These are phyloP conservation scores for Drosophila nigrodunni DNA, from an alignment of 1,140 invertebrate species.

Conservation along the genomic window DNA sequence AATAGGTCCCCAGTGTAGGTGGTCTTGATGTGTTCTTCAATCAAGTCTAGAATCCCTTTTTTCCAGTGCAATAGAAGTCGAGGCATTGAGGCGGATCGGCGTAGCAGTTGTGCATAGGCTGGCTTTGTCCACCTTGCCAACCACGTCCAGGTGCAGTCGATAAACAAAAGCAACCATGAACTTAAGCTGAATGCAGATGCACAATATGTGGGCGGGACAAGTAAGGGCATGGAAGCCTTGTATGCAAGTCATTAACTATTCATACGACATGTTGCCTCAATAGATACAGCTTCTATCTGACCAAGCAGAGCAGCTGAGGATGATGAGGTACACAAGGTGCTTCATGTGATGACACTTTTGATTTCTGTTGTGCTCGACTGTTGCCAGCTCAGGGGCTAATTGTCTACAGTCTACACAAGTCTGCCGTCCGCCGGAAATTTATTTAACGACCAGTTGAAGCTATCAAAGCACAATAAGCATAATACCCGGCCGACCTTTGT, in stretches of 20 bases:
- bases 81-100: neutral
- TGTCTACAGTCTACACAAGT: constrained; percentile 25
- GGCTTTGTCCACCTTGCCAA: constrained; percentile 19
- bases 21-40: too few species aligned
- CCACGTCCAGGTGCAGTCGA: constrained; percentile 28
- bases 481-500: constrained; percentile 55
- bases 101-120: neutral
- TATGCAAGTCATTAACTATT: constrained; percentile 71
- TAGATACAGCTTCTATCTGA: constrained; percentile 10
- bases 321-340: constrained; percentile 5
- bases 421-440: constrained; percentile 36
- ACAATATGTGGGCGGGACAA: constrained; percentile 30
- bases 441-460: constrained; percentile 51
- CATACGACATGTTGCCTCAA: constrained; percentile 58
- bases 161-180: constrained; percentile 54
- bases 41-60: too few species aligned
- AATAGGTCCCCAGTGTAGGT: too few species aligned
- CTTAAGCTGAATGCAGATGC: constrained; percentile 48
- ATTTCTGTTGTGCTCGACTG: constrained; percentile 32
- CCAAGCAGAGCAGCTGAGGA: neutral
- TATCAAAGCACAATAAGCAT: constrained; percentile 55
- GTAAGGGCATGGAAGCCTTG: constrained; percentile 17
- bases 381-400: constrained; percentile 23
- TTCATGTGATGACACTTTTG: constrained; percentile 48
- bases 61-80: neutral